Conservation (phyloP, 1,140 invertebrate species). For the Drosophila tristis region DNA sequence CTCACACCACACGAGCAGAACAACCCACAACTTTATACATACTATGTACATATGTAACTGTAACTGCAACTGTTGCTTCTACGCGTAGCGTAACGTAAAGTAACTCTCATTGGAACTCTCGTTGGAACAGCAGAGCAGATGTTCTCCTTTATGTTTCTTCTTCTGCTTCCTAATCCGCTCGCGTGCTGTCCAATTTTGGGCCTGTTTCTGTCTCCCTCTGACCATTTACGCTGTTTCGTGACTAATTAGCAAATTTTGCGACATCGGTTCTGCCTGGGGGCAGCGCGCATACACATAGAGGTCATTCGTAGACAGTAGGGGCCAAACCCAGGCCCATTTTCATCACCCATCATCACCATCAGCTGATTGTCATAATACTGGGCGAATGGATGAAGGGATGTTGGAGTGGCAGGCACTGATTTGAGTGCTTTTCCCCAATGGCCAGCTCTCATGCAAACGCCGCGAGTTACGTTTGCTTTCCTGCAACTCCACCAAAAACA, state of each 20-base stretch:
- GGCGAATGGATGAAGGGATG: neutral
- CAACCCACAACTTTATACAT: too few relatives aligned
- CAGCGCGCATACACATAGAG: constrained; percentile 5
- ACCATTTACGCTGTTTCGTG: constrained; percentile 70
- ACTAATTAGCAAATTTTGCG: constrained; percentile 75
- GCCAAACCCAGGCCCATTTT: constrained; percentile 35
- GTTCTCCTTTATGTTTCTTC: constrained; percentile 7
- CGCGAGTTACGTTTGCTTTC: constrained; percentile 9
- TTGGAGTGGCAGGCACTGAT: constrained; percentile 56
- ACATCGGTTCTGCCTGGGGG: constrained; percentile 30
- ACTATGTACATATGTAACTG: too few relatives aligned
- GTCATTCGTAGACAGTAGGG: constrained; percentile 25
- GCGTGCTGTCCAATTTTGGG: constrained; percentile 44
- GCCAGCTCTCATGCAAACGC: constrained; percentile 55
- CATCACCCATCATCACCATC: constrained; percentile 15
- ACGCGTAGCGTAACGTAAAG: too few relatives aligned
- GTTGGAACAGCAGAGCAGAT: too few relatives aligned
- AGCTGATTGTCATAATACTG: constrained; percentile 54
- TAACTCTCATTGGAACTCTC: too few relatives aligned
- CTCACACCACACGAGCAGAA: too few relatives aligned
- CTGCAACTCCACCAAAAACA: neutral
- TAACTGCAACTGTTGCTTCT: too few relatives aligned
- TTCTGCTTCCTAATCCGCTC: too few relatives aligned
- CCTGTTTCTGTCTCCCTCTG: constrained; percentile 38
- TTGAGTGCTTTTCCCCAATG: constrained; percentile 71